Evolutionary conservation across 2,888 invertebrate species (phyloP), one percentile per base, ranked within the genome.

Genomic region (Drosophila flavopinicola): DNA sequence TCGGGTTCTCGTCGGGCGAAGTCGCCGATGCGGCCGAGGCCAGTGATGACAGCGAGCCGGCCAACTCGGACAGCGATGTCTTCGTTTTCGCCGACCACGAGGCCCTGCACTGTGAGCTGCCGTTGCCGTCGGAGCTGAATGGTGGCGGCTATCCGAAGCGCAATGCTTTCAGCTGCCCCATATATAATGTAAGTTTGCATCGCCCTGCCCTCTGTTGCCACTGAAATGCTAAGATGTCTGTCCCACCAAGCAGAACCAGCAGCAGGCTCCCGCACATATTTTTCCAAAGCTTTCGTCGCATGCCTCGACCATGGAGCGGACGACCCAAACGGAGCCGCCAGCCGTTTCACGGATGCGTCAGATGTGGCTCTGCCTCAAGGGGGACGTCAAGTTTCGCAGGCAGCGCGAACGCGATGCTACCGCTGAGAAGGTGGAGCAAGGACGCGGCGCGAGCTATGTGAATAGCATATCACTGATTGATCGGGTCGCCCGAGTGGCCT

Each of bases 391-490:
- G 52, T 96, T 95, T 90, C 92, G 97, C 38, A 93, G 93, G 66
- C 95, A 95, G 88, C 91, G 95, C 2, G 96, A 96, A 88, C 91
- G 94, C 6, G 95, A 96, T 88, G 96, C 96, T 0, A 94, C 88
- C 0, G 94, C 85, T 0, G 79, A 84, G 20, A 88, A 90, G 73
- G 85, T 77, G 57, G 71, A 13, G 20, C 73, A 75, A 33, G 67
- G 78, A 13, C 72, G 58, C 2, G 89, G 85, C 4, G 91, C 63
- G 42, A 93, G 95, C 29, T 95, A 95, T 87, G 94, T 96, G 67
- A 97, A 97, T 92, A 97, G 96, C 90, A 97, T 97, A 5, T 97
- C 96, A 0, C 92, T 94, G 88, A 97, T 97, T 83, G 97, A 97
- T 91, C 93, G 94, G 78, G 94, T 95, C 0, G 95, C 97, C 0